These are phyloP conservation scores for Phytoseiulus persimilis DNA, from an alignment of 2,888 invertebrate species.

Conservation along the genomic window DNA sequence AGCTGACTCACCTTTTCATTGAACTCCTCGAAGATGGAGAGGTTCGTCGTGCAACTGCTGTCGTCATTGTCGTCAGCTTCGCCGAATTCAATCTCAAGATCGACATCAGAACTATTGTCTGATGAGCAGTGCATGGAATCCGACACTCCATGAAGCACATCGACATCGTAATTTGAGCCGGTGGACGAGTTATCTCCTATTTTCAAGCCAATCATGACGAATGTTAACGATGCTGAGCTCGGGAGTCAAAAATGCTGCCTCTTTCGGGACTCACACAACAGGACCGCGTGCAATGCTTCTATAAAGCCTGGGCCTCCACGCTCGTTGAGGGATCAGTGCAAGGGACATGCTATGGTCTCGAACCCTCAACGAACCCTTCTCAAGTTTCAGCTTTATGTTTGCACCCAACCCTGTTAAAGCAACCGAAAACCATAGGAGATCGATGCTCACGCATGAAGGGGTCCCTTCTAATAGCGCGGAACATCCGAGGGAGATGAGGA, in stretches of 20 bases:
- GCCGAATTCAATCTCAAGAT: conserved; percentile 16
- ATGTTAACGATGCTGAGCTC: background rate
- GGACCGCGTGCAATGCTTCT: conserved; percentile 19
- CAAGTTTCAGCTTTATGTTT: conserved; percentile 29
- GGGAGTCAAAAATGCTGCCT: background rate
- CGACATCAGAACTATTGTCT: background rate
- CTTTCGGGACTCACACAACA: background rate
- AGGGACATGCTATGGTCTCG: conserved; percentile 28
- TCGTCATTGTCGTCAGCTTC: background rate
- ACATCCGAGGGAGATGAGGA: background rate
- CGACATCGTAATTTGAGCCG: background rate
- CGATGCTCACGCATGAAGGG: background rate
- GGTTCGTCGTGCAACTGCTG: background rate
- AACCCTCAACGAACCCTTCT: background rate
- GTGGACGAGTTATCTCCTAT: background rate
- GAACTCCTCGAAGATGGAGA: conserved; percentile 31
- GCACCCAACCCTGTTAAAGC: conserved; percentile 28
- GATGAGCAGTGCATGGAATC: background rate
- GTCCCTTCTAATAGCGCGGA: background rate
- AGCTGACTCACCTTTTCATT: background rate
- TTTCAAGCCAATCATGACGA: background rate
- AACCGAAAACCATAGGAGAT: background rate
- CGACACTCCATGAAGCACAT: conserved; percentile 14
- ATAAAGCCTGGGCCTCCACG: conserved; percentile 9
- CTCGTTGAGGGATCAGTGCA: conserved; percentile 22